Evolutionary conservation across 2,797 vertebrate species (phyloP).

Genomic region (Pteronotus mesoamericanus): DNA sequence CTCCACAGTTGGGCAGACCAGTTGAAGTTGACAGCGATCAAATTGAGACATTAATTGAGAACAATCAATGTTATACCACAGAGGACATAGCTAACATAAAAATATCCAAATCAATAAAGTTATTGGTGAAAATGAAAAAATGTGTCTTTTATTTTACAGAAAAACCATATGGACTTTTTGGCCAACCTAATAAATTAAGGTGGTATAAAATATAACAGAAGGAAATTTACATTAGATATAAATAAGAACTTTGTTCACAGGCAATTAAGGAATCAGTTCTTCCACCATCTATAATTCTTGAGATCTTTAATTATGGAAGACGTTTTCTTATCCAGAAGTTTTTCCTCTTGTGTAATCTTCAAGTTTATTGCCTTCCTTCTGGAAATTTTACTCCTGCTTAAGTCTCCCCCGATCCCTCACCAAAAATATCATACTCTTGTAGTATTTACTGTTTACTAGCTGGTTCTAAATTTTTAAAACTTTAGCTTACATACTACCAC

Average conservation of each 20-base stretch:
- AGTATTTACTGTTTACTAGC: background rate
- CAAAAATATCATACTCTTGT: background rate
- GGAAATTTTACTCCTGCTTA: background rate
- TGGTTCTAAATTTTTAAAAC: background rate
- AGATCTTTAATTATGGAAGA: background rate
- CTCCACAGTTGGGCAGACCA: too few relatives aligned
- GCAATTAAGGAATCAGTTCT: background rate
- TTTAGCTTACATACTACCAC: background rate
- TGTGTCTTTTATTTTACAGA: too few relatives aligned
- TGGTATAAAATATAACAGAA: background rate
- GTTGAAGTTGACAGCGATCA: too few relatives aligned
- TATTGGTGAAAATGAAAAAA: too few relatives aligned
- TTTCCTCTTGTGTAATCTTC: background rate
- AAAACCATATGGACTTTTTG: too few relatives aligned
- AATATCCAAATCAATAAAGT: too few relatives aligned
- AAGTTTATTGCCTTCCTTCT: background rate
- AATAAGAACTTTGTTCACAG: background rate
- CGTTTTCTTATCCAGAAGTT: background rate
- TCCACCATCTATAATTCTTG: background rate
- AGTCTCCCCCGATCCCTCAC: background rate
- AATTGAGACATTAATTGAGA: too few relatives aligned
- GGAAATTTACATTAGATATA: background rate
- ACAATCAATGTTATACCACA: too few relatives aligned
- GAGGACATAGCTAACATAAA: too few relatives aligned
- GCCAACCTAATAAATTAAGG: background rate